These are phyloP conservation scores for Drosophila mercatorum DNA, from an alignment of 2,888 invertebrate species.

Conservation along the genomic window DNA sequence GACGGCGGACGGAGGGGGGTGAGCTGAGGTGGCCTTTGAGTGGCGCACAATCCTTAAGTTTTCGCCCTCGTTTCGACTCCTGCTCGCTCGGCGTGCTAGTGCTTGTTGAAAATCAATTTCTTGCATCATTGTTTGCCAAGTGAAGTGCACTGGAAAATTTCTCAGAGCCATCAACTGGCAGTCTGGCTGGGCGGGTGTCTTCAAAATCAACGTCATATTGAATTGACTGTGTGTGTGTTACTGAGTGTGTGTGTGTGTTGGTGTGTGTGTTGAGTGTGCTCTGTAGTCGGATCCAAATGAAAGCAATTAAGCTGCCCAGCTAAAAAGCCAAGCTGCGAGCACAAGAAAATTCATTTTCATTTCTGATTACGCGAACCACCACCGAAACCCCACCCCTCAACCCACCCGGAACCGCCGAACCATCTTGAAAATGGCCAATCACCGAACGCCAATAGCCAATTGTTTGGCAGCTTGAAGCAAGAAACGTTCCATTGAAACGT, in stretches of 20 bases:
- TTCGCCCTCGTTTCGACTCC: conserved; percentile 8
- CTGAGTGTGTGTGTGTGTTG: neutral
- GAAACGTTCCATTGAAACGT: conserved; percentile 67
- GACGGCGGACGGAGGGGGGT: neutral
- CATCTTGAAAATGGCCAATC: conserved; percentile 29
- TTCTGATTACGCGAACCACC: conserved; percentile 44
- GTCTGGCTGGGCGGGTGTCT: conserved; percentile 32
- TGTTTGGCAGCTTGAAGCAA: conserved; percentile 42
- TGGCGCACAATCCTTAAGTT: conserved; percentile 43
- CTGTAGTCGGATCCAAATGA: conserved; percentile 58
- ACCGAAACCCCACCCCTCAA: neutral
- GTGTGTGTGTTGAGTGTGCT: conserved; percentile 17
- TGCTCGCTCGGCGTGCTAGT: conserved; percentile 40
- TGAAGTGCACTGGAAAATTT: conserved; percentile 83
- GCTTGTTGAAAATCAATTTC: conserved; percentile 83
- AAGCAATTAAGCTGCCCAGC: conserved; percentile 68
- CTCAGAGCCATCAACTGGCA: conserved; percentile 65
- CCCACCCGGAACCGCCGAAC: neutral
- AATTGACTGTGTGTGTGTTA: conserved; percentile 13
- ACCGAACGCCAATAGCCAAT: conserved; percentile 42
- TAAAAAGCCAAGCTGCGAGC: conserved; percentile 48
- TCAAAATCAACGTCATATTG: conserved; percentile 80
- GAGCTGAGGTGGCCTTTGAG: conserved; percentile 14
- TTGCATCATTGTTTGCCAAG: conserved; percentile 83
- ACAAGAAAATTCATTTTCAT: conserved; percentile 62